Base-by-base conservation (phyloP, 2,797 vertebrate genomes). In the Falco columbarius region DNA sequence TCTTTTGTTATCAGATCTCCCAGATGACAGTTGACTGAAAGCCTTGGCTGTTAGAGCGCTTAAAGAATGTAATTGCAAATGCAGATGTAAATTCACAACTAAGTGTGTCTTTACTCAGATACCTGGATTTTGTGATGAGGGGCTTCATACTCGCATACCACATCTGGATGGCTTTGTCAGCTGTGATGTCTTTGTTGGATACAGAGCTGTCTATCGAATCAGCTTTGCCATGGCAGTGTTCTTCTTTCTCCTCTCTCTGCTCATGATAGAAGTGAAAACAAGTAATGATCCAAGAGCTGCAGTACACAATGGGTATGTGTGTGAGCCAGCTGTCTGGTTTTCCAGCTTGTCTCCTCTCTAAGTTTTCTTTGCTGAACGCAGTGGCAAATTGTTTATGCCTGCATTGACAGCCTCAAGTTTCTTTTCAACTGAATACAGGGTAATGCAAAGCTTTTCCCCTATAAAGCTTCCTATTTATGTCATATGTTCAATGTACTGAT, bases 161-260 rank as follows among this genome's bases (percentile, higher is more conserved):
- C 97, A 97, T 58, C 6, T 97, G 49, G 95, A 98, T 20, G 98
- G 91, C 5, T 93, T 98, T 68, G 95, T 99, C 89, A 98, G 98
- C 87, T 99, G 99, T 58, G 98, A 99, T 14, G 98, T 98, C 76
- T 98, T 99, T 62, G 99, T 99, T 44, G 99, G 99, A 24, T 99
- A 98, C 96, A 99, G 99, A 96, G 99, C 99, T 8, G 99, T 99
- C 22, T 99, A 99, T 96, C 98, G 99, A 6, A 92, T 99, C 94
- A 99, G 98, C 97, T 99, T 99, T 88, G 99, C 98, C 90, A 98
- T 99, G 98, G 98, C 99, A 4, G 44, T 99, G 93, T 99, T 99
- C 97, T 99, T 99, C 98, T 97, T 99, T 86, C 76, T 94, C 8
- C 98, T 99, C 72, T 98, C 96, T 63, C 49, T 99, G 83, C 96